Evolutionary conservation across 2,113 vertebrate species (phyloP).

Genomic region (Leptocoma aspasia): DNA sequence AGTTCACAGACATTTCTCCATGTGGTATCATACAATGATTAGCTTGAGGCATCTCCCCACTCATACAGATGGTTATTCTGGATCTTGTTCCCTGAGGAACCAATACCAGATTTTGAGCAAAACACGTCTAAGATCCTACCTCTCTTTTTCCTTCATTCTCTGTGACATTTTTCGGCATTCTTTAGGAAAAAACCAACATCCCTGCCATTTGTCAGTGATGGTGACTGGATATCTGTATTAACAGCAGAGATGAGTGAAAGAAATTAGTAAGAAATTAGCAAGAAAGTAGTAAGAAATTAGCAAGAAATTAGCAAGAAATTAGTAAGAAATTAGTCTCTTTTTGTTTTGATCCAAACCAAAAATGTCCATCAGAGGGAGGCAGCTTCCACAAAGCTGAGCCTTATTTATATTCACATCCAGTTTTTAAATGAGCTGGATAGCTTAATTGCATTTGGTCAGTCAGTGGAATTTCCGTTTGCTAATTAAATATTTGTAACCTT

Average conservation of each 20-base stretch:
- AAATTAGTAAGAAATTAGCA: not conserved
- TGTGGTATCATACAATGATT: not conserved
- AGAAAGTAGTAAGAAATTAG: too few species aligned
- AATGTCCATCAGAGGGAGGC: conserved; percentile 37
- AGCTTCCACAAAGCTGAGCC: conserved; percentile 10
- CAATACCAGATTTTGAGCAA: not conserved
- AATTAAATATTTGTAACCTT: conserved; percentile 12
- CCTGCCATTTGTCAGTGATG: not conserved
- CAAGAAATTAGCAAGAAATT: not conserved
- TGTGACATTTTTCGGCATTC: not conserved
- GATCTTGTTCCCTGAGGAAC: not conserved
- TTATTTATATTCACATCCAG: conserved; percentile 24
- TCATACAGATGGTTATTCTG: not conserved
- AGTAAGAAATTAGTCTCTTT: not conserved
- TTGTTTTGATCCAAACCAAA: not conserved
- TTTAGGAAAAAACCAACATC: not conserved
- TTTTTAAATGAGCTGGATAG: not conserved
- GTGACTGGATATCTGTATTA: not conserved
- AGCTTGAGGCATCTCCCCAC: not conserved
- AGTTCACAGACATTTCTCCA: not conserved
- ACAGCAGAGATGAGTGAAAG: not conserved
- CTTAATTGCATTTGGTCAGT: conserved; percentile 36
- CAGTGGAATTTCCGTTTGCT: not conserved
- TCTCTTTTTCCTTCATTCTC: not conserved
- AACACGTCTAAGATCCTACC: not conserved